Conservation (phyloP, 2,113 vertebrate genomes). For the Sialia sialis region DNA sequence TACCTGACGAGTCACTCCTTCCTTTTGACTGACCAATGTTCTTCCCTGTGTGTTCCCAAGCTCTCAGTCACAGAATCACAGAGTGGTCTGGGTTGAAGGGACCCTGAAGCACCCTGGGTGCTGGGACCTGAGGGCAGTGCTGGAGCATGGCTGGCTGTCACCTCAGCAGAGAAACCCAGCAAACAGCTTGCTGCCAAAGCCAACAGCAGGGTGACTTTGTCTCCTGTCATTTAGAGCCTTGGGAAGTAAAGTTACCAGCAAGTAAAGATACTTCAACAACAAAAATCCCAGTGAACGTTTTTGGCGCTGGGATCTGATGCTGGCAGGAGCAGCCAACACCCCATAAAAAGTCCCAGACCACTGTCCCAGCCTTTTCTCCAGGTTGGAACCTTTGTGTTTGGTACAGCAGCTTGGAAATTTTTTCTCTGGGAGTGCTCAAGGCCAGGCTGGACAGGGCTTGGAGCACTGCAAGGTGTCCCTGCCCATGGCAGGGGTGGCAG, state of each 20-base stretch:
- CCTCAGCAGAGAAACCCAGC: background rate
- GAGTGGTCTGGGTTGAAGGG: background rate
- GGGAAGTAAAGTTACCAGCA: background rate
- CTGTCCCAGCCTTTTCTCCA: background rate
- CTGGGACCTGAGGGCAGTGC: background rate
- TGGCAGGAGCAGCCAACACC: background rate
- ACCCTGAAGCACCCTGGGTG: background rate
- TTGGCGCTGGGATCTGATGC: background rate
- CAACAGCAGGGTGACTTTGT: background rate
- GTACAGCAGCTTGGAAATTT: background rate
- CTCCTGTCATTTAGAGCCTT: background rate
- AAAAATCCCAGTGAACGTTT: background rate
- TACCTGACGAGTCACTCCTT: background rate
- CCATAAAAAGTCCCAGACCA: background rate
- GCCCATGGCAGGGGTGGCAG: background rate
- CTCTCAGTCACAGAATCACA: background rate
- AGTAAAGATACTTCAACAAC: background rate
- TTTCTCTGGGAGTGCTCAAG: background rate
- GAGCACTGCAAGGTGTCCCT: background rate
- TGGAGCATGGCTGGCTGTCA: background rate
- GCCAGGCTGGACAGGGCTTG: background rate
- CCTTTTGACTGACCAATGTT: background rate
- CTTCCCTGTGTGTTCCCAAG: background rate
- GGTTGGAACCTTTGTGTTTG: background rate
- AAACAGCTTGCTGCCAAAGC: background rate